Base-by-base conservation (phyloP, 1,140 invertebrate species). In the Hyles euphorbiae region DNA sequence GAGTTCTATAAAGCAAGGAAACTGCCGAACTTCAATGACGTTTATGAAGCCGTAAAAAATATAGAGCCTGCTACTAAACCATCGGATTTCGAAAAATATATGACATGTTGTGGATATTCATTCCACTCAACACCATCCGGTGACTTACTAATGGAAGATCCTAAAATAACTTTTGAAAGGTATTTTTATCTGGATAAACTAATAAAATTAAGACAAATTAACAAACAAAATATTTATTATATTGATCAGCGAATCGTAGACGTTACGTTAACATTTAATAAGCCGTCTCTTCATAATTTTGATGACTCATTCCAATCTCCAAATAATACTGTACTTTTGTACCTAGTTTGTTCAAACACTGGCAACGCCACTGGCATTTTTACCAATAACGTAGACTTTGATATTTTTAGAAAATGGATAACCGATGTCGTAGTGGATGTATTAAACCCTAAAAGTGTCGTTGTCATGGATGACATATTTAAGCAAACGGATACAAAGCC, bases 321-420 rank as follows among this genome's bases (percentile, higher is more conserved):
- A n/a, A 44, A 44, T 11, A 9, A 48, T n/a, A 48, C n/a, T n/a
- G 12, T 48, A 22, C 2, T 48, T 54, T 3, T 54, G n/a, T 54
- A 22, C 12, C 73, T 65, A 59, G 66, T 33, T 40, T 79, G 34
- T 74, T 73, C 34, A 48, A 43, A 12, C 2, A 48, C 51, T 9
- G 67, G 70, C 11, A 65, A 65, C 49, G 47, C 60, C 8, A 58
- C 65, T 66, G 68, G 72, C 36, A 55, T 81, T 56, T 76, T 70
- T 62, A 56, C 59, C 53, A 58, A 45, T 52, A 52, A 61, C 5
- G 7, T 48, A 48, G 12, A n/a, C 5, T n/a, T 10, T 48, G 34
- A 61, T 45, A 57, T 63, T 54, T 78, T 71, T 46, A 70, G 62
- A 48, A 78, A 72, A 56, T 81, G 76, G 76, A 54, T 81, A 22